Conservation (phyloP, 1,140 invertebrate genomes). For the Brachionus rubens region DNA sequence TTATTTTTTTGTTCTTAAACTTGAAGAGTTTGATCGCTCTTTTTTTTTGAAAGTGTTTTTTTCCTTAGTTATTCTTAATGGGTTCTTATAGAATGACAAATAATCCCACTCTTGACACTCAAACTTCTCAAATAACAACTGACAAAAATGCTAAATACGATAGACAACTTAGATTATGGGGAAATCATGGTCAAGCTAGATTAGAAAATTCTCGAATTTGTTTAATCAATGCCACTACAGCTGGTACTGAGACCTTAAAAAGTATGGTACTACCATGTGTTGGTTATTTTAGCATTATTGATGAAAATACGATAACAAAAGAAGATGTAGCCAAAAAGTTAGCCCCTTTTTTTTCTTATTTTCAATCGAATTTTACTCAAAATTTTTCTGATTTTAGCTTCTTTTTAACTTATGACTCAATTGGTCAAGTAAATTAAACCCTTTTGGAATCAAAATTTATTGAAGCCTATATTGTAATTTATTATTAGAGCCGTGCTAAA, state of each 20-base stretch:
- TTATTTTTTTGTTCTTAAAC: background rate
- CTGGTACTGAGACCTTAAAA: conserved; percentile 91
- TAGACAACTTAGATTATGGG: conserved; percentile 86
- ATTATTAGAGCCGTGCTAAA: conserved; percentile 72
- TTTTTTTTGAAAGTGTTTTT: background rate
- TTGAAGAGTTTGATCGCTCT: conserved; percentile 13
- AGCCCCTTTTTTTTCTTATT: too few relatives aligned
- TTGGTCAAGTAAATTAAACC: background rate
- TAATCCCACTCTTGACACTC: background rate
- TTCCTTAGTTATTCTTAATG: too few relatives aligned
- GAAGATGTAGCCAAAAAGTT: conserved; percentile 42
- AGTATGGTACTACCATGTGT: conserved; percentile 86
- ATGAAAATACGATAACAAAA: conserved; percentile 66
- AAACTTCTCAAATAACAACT: background rate
- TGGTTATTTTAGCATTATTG: conserved; percentile 91
- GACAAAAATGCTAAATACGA: conserved; percentile 79
- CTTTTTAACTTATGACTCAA: conserved; percentile 20
- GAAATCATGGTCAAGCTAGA: conserved; percentile 86
- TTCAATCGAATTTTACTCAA: background rate
- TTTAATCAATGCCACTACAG: conserved; percentile 85
- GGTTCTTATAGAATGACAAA: background rate
- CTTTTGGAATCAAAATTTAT: background rate
- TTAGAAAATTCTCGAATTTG: conserved; percentile 85
- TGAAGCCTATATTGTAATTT: conserved; percentile 56
- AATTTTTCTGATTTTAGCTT: background rate